Percentiles rank a stretch among this genome's conserved stretches.
These are phyloP conservation scores for Oxytorus armatus DNA, from an alignment of 2,888 invertebrate species.

Conservation along the genomic window DNA sequence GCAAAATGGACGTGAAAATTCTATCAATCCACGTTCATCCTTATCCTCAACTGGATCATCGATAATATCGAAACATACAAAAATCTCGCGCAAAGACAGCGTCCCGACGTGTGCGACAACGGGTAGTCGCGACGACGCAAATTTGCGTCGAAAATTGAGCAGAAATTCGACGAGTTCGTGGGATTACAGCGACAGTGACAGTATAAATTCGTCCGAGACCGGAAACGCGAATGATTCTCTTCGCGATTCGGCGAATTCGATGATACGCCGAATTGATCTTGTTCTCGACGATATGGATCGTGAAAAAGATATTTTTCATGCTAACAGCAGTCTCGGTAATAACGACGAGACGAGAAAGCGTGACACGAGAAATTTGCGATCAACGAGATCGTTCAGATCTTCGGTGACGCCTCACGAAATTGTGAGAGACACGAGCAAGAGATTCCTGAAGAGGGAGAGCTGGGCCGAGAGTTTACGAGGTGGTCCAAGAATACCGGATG, in stretches of 20 bases:
- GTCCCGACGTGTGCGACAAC: constrained; percentile 68
- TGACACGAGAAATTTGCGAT: constrained; percentile 21
- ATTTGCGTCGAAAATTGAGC: constrained; percentile 85
- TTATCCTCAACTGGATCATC: constrained; percentile 65
- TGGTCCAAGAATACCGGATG: constrained; percentile 72
- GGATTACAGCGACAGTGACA: constrained; percentile 89
- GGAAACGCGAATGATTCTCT: constrained; percentile 71
- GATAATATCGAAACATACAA: constrained; percentile 73
- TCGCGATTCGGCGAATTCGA: constrained; percentile 69
- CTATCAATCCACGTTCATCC: constrained; percentile 80
- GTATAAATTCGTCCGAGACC: constrained; percentile 85
- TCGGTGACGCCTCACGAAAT: constrained; percentile 36
- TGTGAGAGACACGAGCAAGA: constrained; percentile 33
- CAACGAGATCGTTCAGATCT: constrained; percentile 32
- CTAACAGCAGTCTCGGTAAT: constrained; percentile 10
- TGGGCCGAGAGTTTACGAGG: constrained; percentile 80
- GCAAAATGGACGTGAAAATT: constrained; percentile 84
- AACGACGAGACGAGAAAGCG: not conserved
- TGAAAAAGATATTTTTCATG: constrained; percentile 61
- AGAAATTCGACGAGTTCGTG: constrained; percentile 88
- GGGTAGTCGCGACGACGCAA: constrained; percentile 85
- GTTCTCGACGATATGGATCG: constrained; percentile 75
- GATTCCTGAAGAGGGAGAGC: constrained; percentile 73
- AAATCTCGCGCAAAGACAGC: constrained; percentile 27
- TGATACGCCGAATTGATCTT: constrained; percentile 74